Evolutionary conservation across 2,113 vertebrate species (phyloP), one percentile per base, ranked within the genome.

Genomic region (Chelonoidis abingdonii): DNA sequence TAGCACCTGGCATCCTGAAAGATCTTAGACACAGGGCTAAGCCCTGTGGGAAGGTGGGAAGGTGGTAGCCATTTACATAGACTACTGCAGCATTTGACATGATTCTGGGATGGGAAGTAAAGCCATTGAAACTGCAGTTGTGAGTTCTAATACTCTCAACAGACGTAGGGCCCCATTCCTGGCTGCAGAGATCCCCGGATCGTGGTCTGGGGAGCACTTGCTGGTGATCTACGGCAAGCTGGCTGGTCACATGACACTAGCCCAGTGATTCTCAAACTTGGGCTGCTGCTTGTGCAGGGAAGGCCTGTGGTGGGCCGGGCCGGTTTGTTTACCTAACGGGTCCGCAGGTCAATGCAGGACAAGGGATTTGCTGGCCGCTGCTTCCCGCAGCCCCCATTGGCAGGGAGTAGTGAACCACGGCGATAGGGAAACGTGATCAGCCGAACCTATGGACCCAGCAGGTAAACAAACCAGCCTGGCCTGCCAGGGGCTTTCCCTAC

Each of bases 1-100:
- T 82, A 80, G 65, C 93, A 81, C 86, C 86, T 88, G 89, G 85
- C 79, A 84, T 88, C 83, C 52, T 38, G 1, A 25, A 69, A 69
- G 87, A 89, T 86, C 90, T 80, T 87, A 91, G 11, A 57, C 24
- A 57, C 56, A 25, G 10, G 56, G 10, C n/a, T n/a, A n/a, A n/a
- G n/a, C n/a, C n/a, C n/a, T n/a, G n/a, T n/a, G n/a, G n/a, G n/a
- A n/a, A n/a, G n/a, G n/a, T 82, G 47, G 84, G 53, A 90, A 87
- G 0, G 1, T 27, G 69, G 54, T 72, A 86, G 78, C 52, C 49
- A 80, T 76, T 86, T 92, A 83, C 85, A 65, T 17, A 83, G n/a
- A 38, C 88, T 59, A 78, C 0, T 5, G 69, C n/a, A 93, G 69
- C n/a, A 31, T 86, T 96, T 88, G 31, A 6, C 10, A 24, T 0